Evolutionary conservation across 2,113 vertebrate genomes (phyloP).

Genomic region (Rhabdomys dilectus): DNA sequence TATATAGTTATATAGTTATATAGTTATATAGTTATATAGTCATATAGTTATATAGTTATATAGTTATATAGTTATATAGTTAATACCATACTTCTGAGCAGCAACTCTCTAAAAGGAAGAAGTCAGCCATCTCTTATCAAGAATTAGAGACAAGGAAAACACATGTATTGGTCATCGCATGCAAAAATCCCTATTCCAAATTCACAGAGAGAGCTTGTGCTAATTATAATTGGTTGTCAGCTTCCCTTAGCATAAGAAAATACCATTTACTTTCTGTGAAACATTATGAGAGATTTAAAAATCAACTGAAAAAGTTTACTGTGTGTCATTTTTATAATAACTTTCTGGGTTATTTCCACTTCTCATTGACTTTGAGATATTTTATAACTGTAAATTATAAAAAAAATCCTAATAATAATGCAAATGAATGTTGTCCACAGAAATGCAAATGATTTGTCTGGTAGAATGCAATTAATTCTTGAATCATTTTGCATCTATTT

Average conservation of each 20-base stretch:
- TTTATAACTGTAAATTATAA: constrained; percentile 48
- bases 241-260: constrained; percentile 9
- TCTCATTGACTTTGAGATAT: constrained; percentile 51
- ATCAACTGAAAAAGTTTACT: not conserved
- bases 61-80: no score
- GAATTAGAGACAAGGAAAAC: constrained; percentile 15
- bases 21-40: no score
- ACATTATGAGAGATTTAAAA: constrained; percentile 19
- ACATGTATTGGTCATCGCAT: not conserved
- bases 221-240: not conserved
- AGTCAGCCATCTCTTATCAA: not conserved
- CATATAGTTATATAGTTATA: no score
- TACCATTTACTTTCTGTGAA: not conserved
- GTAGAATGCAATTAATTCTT: constrained; percentile 45
- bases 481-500: constrained; percentile 41
- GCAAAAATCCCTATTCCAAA: not conserved
- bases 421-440: constrained; percentile 21
- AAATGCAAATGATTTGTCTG: constrained; percentile 56
- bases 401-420: constrained; percentile 21
- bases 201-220: not conserved
- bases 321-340: constrained; percentile 2
- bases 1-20: no score
- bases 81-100: constrained; percentile 1
- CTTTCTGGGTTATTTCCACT: not conserved
- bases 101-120: not conserved